phyloP scores from a whole-genome alignment of 2,113 vertebrate species.

The Casuarius casuarius region DNA sequence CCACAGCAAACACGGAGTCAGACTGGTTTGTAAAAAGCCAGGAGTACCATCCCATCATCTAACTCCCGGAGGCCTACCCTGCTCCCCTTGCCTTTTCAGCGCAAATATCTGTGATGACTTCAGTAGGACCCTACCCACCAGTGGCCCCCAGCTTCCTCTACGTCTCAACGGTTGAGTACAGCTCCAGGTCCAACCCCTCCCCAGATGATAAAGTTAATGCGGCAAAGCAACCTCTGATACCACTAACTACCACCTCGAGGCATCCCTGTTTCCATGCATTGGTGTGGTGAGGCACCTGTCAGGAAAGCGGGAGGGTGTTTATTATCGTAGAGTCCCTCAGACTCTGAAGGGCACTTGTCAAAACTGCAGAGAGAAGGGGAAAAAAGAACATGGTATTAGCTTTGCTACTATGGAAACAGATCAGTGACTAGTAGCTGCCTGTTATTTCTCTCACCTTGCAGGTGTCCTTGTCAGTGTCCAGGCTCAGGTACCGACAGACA shows the following conservation, averaged over 20 bases:
- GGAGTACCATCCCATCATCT: not conserved
- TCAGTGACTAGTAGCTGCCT: not conserved
- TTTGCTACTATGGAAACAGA: not conserved
- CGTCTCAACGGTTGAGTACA: not conserved
- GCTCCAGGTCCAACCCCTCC: not conserved
- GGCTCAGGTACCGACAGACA: not conserved
- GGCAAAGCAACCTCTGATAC: not conserved
- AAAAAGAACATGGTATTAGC: not conserved
- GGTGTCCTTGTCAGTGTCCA: not conserved
- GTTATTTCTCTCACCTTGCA: not conserved
- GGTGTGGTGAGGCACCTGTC: not conserved
- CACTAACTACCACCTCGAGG: not conserved
- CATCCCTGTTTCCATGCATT: not conserved
- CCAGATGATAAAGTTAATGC: not conserved
- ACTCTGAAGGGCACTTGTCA: not conserved
- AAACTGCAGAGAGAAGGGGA: not conserved
- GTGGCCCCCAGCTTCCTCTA: not conserved
- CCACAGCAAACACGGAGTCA: not conserved
- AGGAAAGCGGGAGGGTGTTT: not conserved
- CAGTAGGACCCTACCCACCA: not conserved
- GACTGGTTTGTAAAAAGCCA: not conserved
- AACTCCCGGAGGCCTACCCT: not conserved
- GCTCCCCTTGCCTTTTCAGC: not conserved
- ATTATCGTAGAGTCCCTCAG: not conserved
- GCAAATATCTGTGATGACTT: not conserved